Percentiles rank a stretch among this genome's conserved stretches.
phyloP scores from a whole-genome alignment of 2,888 invertebrate genomes.

The Cordylochernes scorpioides region DNA sequence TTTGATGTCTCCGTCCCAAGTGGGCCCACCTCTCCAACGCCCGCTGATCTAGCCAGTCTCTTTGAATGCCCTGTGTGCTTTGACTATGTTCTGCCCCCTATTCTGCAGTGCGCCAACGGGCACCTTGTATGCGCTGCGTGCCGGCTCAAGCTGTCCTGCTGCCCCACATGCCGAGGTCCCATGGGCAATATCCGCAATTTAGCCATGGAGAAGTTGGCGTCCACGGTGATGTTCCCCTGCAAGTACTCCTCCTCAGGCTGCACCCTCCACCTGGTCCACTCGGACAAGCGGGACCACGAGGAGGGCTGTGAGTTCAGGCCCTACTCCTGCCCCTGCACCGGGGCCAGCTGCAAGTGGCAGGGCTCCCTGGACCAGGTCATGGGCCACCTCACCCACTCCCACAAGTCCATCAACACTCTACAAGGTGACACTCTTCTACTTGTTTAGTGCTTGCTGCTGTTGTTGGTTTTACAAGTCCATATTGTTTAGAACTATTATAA shows the following conservation, averaged over 20 bases:
- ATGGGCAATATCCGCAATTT: slow-evolving; percentile 76
- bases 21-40: too few relatives aligned
- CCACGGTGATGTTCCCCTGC: slow-evolving; percentile 93
- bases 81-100: slow-evolving; percentile 95
- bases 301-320: slow-evolving; percentile 94
- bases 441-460: too few relatives aligned
- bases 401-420: slow-evolving; percentile 31
- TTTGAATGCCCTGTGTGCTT: slow-evolving; percentile 95
- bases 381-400: slow-evolving; percentile 66
- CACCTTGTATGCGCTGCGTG: slow-evolving; percentile 94
- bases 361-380: slow-evolving; percentile 92
- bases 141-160: slow-evolving; percentile 81
- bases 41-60: slow-evolving; percentile 50
- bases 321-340: slow-evolving; percentile 97
- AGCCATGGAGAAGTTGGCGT: slow-evolving; percentile 98
- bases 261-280: slow-evolving; percentile 61
- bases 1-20: too few relatives aligned
- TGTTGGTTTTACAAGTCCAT: too few relatives aligned
- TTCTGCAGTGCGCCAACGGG: slow-evolving; percentile 92
- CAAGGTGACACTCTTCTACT: too few relatives aligned
- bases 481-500: too few relatives aligned
- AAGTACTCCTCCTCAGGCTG: slow-evolving; percentile 92
- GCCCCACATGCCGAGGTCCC: slow-evolving; percentile 92
- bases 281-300: slow-evolving; percentile 96
- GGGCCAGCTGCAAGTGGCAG: slow-evolving; percentile 97